A percentile compares a stretch with the other conserved stretches of the same genome.
Evolutionary conservation across 2,888 invertebrate species (phyloP).

Genomic region (Ophion costatus): DNA sequence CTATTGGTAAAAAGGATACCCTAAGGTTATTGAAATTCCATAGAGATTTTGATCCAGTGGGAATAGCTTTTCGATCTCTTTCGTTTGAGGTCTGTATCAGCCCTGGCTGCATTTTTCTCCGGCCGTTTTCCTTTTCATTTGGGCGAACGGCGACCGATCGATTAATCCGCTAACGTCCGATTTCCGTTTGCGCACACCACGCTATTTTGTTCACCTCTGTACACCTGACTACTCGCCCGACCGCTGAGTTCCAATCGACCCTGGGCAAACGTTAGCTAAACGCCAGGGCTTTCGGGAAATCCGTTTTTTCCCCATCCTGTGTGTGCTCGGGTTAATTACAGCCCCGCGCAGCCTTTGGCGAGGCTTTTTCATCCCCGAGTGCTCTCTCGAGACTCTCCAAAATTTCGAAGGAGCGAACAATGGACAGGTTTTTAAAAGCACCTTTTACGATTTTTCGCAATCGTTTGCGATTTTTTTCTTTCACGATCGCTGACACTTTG

Average conservation of each 20-base stretch:
- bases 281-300: constrained; percentile 78
- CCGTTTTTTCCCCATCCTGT: constrained; percentile 76
- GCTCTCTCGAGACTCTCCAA: neutral
- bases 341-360: neutral
- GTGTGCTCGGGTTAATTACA: constrained; percentile 74
- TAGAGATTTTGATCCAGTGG: neutral
- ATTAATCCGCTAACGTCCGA: constrained; percentile 61
- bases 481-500: too few species aligned
- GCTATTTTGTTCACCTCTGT: constrained; percentile 24
- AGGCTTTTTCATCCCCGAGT: neutral
- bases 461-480: too few species aligned
- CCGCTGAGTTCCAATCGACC: constrained; percentile 76
- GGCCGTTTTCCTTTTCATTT: neutral
- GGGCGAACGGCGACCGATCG: constrained; percentile 43
- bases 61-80: constrained; percentile 25
- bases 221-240: constrained; percentile 46
- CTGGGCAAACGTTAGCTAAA: constrained; percentile 80
- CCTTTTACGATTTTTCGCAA: too few species aligned
- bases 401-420: too few species aligned
- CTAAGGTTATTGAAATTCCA: neutral
- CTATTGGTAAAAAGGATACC: too few species aligned
- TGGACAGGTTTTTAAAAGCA: too few species aligned
- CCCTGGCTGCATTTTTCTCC: constrained; percentile 7
- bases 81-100: neutral
- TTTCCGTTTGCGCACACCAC: constrained; percentile 44